Percentiles rank a stretch among this genome's conserved stretches.
Evolutionary conservation across 92 coral and sea anemone genomes (phyloP).

Genomic region (Plumapathes pennacea): DNA sequence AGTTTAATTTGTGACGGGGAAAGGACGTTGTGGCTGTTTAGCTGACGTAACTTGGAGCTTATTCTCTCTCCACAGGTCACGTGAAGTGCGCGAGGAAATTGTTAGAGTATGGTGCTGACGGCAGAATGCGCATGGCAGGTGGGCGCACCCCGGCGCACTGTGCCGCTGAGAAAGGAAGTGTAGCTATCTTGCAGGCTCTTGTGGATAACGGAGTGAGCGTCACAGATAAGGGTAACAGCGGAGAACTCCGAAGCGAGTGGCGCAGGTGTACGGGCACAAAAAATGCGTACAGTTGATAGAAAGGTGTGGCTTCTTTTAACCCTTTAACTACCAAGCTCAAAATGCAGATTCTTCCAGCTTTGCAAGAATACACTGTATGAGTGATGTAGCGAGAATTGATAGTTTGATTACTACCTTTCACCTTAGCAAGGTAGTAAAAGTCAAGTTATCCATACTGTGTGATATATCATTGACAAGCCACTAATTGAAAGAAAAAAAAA

Average conservation of each 20-base stretch:
- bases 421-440: too few relatives aligned
- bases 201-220: slow-evolving; percentile 63
- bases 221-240: slow-evolving; percentile 68
- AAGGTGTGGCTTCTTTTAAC: slow-evolving; percentile 18
- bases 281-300: slow-evolving; percentile 51
- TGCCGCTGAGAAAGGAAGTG: slow-evolving; percentile 88
- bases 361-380: too few relatives aligned
- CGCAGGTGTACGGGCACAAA: slow-evolving; percentile 64
- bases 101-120: slow-evolving; percentile 80
- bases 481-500: too few relatives aligned
- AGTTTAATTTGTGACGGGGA: too few relatives aligned
- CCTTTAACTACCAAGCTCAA: not conserved
- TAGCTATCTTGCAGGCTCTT: slow-evolving; percentile 74
- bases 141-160: slow-evolving; percentile 99
- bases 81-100: slow-evolving; percentile 65
- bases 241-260: slow-evolving; percentile 87
- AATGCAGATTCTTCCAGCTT: slow-evolving; percentile 2
- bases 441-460: too few relatives aligned
- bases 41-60: too few relatives aligned
- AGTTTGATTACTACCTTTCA: too few relatives aligned
- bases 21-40: too few relatives aligned
- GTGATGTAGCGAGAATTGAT: too few relatives aligned
- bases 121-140: slow-evolving; percentile 93
- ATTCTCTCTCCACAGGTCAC: too few relatives aligned
- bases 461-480: too few relatives aligned